Evolutionary conservation across 2,113 vertebrate species (phyloP).

Genomic region (Gnathonemus longibarbis): DNA sequence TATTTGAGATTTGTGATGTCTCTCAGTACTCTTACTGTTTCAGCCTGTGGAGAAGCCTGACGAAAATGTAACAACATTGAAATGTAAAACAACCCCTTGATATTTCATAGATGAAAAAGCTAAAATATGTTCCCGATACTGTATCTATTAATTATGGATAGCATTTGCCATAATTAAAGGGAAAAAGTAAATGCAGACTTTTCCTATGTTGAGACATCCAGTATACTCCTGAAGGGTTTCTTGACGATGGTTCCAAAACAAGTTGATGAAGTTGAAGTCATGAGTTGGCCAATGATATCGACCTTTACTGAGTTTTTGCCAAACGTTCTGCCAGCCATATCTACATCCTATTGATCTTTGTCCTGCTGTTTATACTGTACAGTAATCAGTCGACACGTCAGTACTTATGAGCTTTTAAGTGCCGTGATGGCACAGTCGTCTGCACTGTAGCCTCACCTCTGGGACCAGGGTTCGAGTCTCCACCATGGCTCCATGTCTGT

Average conservation of each 20-base stretch:
- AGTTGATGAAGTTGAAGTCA: background rate
- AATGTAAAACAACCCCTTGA: slow-evolving; percentile 1
- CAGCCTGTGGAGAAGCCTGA: background rate
- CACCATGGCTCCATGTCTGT: background rate
- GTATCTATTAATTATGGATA: slow-evolving; percentile 7
- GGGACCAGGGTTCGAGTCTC: background rate
- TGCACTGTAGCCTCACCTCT: background rate
- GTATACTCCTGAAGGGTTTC: background rate
- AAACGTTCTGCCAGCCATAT: background rate
- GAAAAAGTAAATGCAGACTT: background rate
- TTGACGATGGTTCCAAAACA: background rate
- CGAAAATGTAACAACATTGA: background rate
- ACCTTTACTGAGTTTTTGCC: background rate
- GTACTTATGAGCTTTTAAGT: background rate
- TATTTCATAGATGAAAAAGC: slow-evolving; percentile 2
- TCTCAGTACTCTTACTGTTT: background rate
- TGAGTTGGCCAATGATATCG: background rate
- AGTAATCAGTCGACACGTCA: background rate
- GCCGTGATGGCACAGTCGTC: background rate
- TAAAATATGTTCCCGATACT: background rate
- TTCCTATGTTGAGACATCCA: background rate
- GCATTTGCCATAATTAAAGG: background rate
- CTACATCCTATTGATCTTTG: background rate
- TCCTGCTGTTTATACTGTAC: background rate
- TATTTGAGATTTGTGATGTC: background rate